Evolutionary conservation across 1,140 invertebrate species (phyloP), one percentile per base, ranked within the genome.

Genomic region (Lepidurus couesii): DNA sequence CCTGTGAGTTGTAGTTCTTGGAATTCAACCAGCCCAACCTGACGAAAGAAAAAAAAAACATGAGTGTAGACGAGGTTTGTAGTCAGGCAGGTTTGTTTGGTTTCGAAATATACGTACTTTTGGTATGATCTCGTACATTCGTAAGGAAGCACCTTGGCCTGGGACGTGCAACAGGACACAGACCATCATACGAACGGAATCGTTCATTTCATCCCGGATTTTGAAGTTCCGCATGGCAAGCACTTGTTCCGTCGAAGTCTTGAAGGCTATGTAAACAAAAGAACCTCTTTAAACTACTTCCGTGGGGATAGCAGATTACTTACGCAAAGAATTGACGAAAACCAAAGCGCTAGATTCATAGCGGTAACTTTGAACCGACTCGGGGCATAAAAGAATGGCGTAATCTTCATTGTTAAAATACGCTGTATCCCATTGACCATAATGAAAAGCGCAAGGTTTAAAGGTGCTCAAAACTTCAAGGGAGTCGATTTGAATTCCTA

Each of bases 391-490:
- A 65, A 65, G 53, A n/a, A 65, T 65, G 53, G 53, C 53, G 13
- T 65, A 65, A 65, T 65, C 53, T 65, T 65, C 53, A 16, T 65
- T 65, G 21, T 65, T 65, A 65, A 65, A 65, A 65, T 65, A 65
- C 1, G 53, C 53, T 7, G 53, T 65, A 21, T 65, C 53, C 53
- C 53, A 65, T 16, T 65, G 53, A 65, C 53, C 53, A 21, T 65
- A 65, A 65, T 65, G 53, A 21, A 21, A 65, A 13, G 53, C 53
- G 53, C 53, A 65, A n/a, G 53, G 53, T 7, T 65, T 65, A 65
- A 65, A 65, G 21, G 9, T 16, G 7, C 53, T 21, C 8, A 65
- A 16, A n/a, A 65, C 53, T n/a, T 7, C 21, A 7, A 65, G 21
- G 13, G 53, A 13, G 53, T 65, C 13, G 53, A 65, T 65, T 5